Base-by-base conservation (phyloP, 2,888 invertebrate species). In the Autographa gamma region DNA sequence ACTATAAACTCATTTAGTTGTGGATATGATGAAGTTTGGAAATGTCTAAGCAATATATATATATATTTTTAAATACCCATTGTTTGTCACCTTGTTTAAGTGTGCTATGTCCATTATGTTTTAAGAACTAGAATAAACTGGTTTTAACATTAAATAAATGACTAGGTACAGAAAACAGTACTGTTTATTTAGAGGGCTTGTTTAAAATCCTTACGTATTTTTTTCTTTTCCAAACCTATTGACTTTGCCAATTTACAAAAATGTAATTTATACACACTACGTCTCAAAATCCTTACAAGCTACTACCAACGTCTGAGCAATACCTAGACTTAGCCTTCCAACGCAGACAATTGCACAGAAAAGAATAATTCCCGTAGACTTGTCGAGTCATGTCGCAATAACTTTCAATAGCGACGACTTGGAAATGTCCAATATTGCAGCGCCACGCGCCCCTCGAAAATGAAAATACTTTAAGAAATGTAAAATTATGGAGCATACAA, bases 301-400 rank as follows among this genome's bases (percentile, higher is more conserved):
- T n/a, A 48, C n/a, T 48, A 54, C 9, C 14, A 25, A 56, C 19
- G 54, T 38, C 54, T 54, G 8, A 5, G 14, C 63, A 34, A 19
- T 63, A 16, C 4, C 0, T 7, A 25, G 25, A 25, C 19, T 13
- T 32, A n/a, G 18, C 25, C 43, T 34, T 38, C n/a, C 64, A 13
- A 79, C 63, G 25, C 64, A 80, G 77, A 80, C 81, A 80, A 68
- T 76, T 66, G 77, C 73, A 80, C 52, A 34, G 67, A n/a, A 72
- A 71, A 77, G 73, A 65, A 68, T 77, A 80, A 77, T 77, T 80
- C 77, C 14, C 52, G 67, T 9, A 77, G 73, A 80, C 81, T 67
- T 72, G 81, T 77, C 81, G 63, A 77, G 64, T 77, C 77, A 67
- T 77, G 81, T 72, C 48, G 77, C 73, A 77, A 80, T 77, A 77